Percentiles rank a stretch among this genome's conserved stretches.
These are phyloP conservation scores for Gephyroberyx darwinii DNA, from an alignment of 2,797 vertebrate species.

Conservation along the genomic window DNA sequence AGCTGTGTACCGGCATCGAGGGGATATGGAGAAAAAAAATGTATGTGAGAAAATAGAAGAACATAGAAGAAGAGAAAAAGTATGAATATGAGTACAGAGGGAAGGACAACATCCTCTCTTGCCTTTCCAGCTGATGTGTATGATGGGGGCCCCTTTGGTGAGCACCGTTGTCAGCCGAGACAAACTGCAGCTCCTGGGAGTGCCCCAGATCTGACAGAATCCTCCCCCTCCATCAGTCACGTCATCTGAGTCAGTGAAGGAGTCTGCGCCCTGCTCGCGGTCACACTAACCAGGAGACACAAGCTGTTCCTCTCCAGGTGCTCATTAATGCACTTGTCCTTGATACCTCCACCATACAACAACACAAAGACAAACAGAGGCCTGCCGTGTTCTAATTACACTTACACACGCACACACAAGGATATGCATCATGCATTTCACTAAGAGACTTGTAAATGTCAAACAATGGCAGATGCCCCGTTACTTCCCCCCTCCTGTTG, in stretches of 20 bases:
- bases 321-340: slow-evolving; percentile 86
- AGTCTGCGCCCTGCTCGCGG: slow-evolving; percentile 80
- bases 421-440: slow-evolving; percentile 68
- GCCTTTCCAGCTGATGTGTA: slow-evolving; percentile 87
- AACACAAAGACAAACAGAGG: slow-evolving; percentile 80
- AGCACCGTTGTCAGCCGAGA: slow-evolving; percentile 93
- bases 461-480: slow-evolving; percentile 66
- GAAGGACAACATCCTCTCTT: slow-evolving; percentile 78
- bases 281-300: slow-evolving; percentile 83
- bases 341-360: slow-evolving; percentile 80
- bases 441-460: slow-evolving; percentile 79
- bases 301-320: slow-evolving; percentile 88
- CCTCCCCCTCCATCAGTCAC: slow-evolving; percentile 84
- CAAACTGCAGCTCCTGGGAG: slow-evolving; percentile 93
- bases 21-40: not conserved
- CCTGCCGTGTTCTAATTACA: slow-evolving; percentile 83
- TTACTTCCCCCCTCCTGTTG: slow-evolving; percentile 54
- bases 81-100: slow-evolving; percentile 28
- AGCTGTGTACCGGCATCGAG: not conserved
- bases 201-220: slow-evolving; percentile 93
- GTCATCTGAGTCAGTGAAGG: slow-evolving; percentile 80
- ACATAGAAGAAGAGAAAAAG: slow-evolving; percentile 15
- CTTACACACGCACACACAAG: slow-evolving; percentile 47
- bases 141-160: slow-evolving; percentile 87
- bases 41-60: not conserved